Evolutionary conservation across 2,113 vertebrate species (phyloP).

Genomic region (Oxyura jamaicensis): DNA sequence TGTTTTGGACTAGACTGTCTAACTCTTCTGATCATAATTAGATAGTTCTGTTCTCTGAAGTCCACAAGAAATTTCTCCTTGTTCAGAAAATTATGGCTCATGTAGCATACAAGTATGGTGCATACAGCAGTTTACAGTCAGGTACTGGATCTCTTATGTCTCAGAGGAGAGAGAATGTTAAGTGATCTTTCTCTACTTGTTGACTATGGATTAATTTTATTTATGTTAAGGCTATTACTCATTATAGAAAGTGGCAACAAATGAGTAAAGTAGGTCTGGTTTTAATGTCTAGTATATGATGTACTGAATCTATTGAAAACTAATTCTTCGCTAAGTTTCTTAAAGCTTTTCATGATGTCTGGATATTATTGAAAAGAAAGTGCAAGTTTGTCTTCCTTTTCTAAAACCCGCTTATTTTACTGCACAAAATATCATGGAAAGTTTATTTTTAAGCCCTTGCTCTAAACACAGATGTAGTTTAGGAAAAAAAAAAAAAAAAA

Average conservation of each 20-base stretch:
- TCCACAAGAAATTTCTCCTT: neutral
- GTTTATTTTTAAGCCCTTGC: neutral
- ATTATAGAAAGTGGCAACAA: neutral
- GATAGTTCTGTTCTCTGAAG: neutral
- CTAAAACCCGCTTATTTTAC: neutral
- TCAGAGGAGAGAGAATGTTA: neutral
- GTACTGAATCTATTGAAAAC: neutral
- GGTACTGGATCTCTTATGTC: no score
- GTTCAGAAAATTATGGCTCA: neutral
- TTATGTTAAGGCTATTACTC: neutral
- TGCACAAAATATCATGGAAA: neutral
- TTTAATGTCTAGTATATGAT: neutral
- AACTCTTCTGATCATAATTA: neutral
- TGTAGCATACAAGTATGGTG: accelerated
- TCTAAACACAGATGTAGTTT: neutral
- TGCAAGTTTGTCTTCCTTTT: neutral
- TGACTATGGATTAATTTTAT: neutral
- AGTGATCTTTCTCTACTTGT: neutral
- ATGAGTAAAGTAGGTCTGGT: neutral
- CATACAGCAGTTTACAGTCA: neutral
- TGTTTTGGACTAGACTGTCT: neutral
- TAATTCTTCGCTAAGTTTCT: neutral
- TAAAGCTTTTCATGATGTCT: neutral
- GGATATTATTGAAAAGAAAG: neutral
- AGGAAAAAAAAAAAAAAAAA: neutral